Conservation (phyloP, 2,113 vertebrate species). For the Microtus pennsylvanicus region DNA sequence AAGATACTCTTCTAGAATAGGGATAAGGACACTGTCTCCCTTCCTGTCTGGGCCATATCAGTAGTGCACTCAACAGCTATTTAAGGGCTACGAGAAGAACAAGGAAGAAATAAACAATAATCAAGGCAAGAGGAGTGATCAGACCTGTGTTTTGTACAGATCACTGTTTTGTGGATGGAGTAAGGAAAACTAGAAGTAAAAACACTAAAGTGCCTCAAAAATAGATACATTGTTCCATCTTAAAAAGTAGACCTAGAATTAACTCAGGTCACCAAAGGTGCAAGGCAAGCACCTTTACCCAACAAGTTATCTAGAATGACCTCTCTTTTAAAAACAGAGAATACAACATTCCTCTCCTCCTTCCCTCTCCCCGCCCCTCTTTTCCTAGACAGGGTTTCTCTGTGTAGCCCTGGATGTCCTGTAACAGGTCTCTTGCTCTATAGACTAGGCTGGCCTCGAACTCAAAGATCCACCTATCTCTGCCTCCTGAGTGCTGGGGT, state of each 20-base stretch:
- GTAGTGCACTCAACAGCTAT: not conserved
- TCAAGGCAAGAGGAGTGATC: not conserved
- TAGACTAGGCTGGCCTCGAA: not conserved
- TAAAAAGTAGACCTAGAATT: constrained; percentile 27
- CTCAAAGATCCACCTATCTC: not conserved
- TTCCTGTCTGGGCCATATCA: not conserved
- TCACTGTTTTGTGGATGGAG: not conserved
- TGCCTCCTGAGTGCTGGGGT: not conserved
- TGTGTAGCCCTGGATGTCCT: not conserved
- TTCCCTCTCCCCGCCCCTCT: too few relatives aligned
- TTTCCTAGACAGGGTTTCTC: not conserved
- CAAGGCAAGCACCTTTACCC: not conserved
- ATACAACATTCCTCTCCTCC: not conserved
- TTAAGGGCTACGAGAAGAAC: constrained; percentile 4
- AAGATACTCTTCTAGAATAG: not conserved
- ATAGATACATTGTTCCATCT: not conserved
- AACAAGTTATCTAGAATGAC: not conserved
- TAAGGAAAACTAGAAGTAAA: not conserved
- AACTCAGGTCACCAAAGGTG: not conserved
- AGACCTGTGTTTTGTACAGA: not conserved
- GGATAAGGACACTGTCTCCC: not conserved
- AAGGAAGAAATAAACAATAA: constrained; percentile 2
- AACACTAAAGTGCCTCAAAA: not conserved
- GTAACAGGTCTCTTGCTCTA: not conserved
- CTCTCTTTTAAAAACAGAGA: not conserved